Evolutionary conservation across 2,797 vertebrate species (phyloP).

Genomic region (Tympanoctomys barrerae): DNA sequence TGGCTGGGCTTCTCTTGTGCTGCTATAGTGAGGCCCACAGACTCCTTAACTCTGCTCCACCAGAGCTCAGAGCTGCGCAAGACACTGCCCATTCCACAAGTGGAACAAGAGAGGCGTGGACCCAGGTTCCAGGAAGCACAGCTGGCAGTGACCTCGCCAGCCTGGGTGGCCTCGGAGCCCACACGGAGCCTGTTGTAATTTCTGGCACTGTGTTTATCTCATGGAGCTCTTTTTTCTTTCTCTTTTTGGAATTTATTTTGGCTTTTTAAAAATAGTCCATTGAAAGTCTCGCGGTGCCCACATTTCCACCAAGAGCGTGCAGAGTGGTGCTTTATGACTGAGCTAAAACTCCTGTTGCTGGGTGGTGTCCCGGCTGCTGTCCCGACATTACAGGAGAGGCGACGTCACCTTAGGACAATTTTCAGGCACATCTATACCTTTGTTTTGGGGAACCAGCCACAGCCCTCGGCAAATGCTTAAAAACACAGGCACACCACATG

Average conservation of each 20-base stretch:
- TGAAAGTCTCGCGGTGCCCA: background rate
- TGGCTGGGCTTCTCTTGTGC: background rate
- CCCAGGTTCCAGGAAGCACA: too few species aligned
- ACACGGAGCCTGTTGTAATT: background rate
- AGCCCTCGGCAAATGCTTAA: background rate
- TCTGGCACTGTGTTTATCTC: background rate
- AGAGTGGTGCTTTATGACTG: background rate
- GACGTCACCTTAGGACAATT: background rate
- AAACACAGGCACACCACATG: background rate
- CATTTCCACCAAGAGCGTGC: background rate
- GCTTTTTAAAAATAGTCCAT: background rate
- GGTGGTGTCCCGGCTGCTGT: background rate
- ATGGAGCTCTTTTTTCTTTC: background rate
- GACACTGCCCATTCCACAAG: accelerated
- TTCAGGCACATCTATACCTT: background rate
- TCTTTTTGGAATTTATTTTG: background rate
- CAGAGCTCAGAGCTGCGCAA: too few species aligned
- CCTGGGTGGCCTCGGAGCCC: background rate
- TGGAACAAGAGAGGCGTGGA: accelerated
- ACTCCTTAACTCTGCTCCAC: background rate
- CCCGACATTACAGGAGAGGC: background rate
- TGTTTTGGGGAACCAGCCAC: background rate
- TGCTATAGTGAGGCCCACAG: background rate
- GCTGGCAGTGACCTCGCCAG: accelerated
- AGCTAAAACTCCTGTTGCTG: too few species aligned